phyloP scores from a whole-genome alignment of 2,888 invertebrate species.

The Sphaerophoria rueppellii region DNA sequence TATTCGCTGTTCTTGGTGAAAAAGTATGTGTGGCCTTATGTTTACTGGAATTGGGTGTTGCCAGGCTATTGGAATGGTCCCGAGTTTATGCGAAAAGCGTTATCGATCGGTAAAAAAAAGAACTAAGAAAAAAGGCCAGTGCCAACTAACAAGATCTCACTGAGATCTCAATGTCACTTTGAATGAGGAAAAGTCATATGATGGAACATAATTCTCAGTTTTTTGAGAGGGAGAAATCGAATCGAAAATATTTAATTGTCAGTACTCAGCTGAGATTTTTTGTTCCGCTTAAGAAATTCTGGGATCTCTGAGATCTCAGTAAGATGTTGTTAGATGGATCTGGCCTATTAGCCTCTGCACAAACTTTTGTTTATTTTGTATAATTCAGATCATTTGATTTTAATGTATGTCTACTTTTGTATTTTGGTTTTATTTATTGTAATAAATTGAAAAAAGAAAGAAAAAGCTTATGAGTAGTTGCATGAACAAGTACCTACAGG shows the following conservation, averaged over 20 bases:
- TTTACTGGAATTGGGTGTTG: slow-evolving; percentile 96
- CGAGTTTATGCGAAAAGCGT: slow-evolving; percentile 78
- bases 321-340: slow-evolving; percentile 76
- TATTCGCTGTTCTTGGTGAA: slow-evolving; percentile 91
- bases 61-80: slow-evolving; percentile 92
- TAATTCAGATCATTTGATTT: slow-evolving; percentile 66
- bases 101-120: slow-evolving; percentile 73
- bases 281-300: too few species aligned
- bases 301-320: too few species aligned
- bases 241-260: too few species aligned
- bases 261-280: too few species aligned
- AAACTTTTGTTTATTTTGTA: slow-evolving; percentile 45
- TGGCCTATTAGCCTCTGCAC: slow-evolving; percentile 30
- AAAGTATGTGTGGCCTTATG: slow-evolving; percentile 91
- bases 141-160: too few species aligned
- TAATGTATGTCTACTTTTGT: slow-evolving; percentile 37
- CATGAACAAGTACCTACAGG: slow-evolving; percentile 45
- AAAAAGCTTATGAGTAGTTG: slow-evolving; percentile 42
- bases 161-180: too few species aligned
- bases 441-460: slow-evolving; percentile 52
- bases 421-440: slow-evolving; percentile 43
- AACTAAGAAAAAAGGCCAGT: too few species aligned
- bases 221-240: too few species aligned
- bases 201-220: too few species aligned
- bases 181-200: too few species aligned